These are phyloP conservation scores for Plutomurus gul DNA, from an alignment of 1,140 invertebrate species.

Conservation along the genomic window DNA sequence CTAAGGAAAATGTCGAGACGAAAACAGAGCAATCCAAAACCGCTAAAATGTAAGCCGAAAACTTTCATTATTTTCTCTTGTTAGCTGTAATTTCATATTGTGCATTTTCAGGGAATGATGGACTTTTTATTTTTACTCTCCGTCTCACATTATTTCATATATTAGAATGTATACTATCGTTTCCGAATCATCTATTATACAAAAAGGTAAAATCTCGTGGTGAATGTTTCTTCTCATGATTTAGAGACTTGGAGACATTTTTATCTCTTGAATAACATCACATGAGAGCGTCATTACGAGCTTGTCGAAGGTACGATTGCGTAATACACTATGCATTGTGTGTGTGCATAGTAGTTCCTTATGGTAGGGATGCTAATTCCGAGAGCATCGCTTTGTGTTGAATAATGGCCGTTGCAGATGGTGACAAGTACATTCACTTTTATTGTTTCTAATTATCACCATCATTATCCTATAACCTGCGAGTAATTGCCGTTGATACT, in stretches of 20 bases:
- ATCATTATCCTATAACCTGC: conserved; percentile 7
- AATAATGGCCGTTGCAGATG: too few relatives aligned
- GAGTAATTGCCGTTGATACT: conserved; percentile 13
- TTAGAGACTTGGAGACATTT: too few relatives aligned
- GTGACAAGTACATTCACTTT: conserved; percentile 23
- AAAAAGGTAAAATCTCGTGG: too few relatives aligned
- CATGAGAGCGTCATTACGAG: background rate
- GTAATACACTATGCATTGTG: background rate
- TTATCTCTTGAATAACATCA: background rate
- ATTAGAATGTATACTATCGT: too few relatives aligned
- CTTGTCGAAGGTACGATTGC: background rate
- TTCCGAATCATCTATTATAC: too few relatives aligned
- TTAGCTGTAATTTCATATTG: background rate
- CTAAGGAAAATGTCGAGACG: conserved; percentile 63
- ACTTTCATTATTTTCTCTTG: background rate
- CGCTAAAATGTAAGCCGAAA: conserved; percentile 66
- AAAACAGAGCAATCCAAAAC: conserved; percentile 70
- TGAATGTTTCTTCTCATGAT: too few relatives aligned
- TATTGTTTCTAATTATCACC: conserved; percentile 21
- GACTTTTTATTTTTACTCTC: background rate
- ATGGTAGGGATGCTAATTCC: background rate
- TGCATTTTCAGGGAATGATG: background rate
- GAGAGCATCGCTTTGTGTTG: background rate
- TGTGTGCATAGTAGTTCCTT: too few relatives aligned
- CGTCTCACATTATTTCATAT: background rate